Base-by-base conservation (phyloP, 2,113 vertebrate species). In the Amphilophus citrinellus region DNA sequence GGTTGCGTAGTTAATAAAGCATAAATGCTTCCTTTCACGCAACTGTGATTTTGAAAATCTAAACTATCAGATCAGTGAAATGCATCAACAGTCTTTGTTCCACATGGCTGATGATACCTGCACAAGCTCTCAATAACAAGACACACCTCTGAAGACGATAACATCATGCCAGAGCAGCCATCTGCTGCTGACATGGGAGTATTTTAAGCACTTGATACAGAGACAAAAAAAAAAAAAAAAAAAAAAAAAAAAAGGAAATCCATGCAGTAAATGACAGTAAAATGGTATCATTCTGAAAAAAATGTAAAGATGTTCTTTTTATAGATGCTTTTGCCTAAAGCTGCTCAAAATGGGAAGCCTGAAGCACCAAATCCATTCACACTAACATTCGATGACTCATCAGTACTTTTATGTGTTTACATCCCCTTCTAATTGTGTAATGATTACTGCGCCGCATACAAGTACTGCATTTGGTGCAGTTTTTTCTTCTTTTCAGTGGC, bases 21-120 rank as follows among this genome's bases (percentile, higher is more conserved):
- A 20, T 20, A 37, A 82, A 61, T 11, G 14, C 61, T 71, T 27
- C 27, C 10, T 0, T 59, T 76, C 60, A 35, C 22, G 24, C 62
- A 57, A 61, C 17, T 44, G 76, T 3, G 4, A 18, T 35, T 76
- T n/a, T n/a, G 44, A 20, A 79, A 47, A 3, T 22, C 53, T 58
- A 32, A 18, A 58, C 83, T 18, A 56, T 63, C 53, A 13, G 65
- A 76, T 47, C 59, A 59, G 22, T 9, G 77, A 65, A 37, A 10
- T 14, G 39, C 78, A 68, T 76, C 78, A 42, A 42, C 42, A 3
- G n/a, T 30, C 61, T 79, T 44, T 63, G 84, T 35, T 77, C 80
- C 37, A 35, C 79, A 61, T 9, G 58, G 39, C 42, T 24, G 44
- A 30, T 30, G 6, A 79, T 2, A 13, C 68, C 27, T 73, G 47